Evolutionary conservation across 1,140 invertebrate species (phyloP), one percentile per base, ranked within the genome.

Genomic region (Panagrolaimus sp.): DNA sequence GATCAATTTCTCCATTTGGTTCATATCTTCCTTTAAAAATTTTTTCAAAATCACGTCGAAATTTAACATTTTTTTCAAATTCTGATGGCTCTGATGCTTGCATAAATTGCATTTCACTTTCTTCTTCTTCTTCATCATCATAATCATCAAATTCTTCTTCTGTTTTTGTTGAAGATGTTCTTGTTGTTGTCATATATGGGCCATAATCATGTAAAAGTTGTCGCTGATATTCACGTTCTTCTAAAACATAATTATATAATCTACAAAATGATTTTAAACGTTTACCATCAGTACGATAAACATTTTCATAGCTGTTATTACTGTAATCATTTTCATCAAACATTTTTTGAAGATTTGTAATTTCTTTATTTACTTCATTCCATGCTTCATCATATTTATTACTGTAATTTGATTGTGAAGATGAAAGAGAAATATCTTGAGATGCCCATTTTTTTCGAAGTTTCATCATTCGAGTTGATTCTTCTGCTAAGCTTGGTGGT

Each of bases 281-380:
- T n/a, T 20, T 57, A 57, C 51, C 51, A 20, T 57, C 51, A 57
- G 51, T 57, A 1, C n/a, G n/a, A 57, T 57, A 57, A 57, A 57
- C n/a, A 11, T 57, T 38, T 38, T 38, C 31, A 38, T 38, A n/a
- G n/a, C n/a, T n/a, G n/a, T n/a, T n/a, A n/a, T n/a, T n/a, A n/a
- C n/a, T n/a, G n/a, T n/a, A 38, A 38, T 38, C 7, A 4, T 38
- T 7, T 38, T 38, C 2, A 38, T 7, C 31, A 38, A 38, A 7
- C 31, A 38, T 38, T 38, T 38, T 38, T 38, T 38, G 31, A 38
- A 38, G 31, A 38, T 38, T 38, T 4, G 2, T 4, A 38, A 38
- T 38, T 38, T 38, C 31, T 38, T 38, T 38, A 38, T 38, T 38
- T 7, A 38, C 31, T 38, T 38, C 31, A 38, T 38, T 7, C 31